Evolutionary conservation across 2,888 invertebrate genomes (phyloP).

Genomic region (Unio pictorum): DNA sequence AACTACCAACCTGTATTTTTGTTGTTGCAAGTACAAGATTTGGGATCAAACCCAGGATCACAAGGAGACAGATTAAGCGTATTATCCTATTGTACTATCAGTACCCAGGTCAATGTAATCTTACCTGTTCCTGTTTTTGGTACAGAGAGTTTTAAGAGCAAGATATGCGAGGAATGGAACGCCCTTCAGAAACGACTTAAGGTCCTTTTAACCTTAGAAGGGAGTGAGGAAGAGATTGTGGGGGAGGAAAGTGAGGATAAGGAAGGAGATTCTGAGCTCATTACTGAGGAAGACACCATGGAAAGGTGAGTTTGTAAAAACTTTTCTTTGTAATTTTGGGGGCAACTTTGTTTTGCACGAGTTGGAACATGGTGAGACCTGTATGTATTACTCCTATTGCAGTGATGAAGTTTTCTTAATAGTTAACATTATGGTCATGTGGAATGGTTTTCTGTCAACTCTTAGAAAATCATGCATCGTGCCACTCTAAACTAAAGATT

Average conservation of each 20-base stretch:
- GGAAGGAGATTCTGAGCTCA: slow-evolving; percentile 45
- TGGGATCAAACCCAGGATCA: no score
- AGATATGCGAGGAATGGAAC: slow-evolving; percentile 47
- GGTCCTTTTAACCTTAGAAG: slow-evolving; percentile 6
- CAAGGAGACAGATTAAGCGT: slow-evolving; percentile 1
- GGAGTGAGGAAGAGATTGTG: slow-evolving; percentile 28
- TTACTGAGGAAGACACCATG: slow-evolving; percentile 50
- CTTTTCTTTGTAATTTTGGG: no score
- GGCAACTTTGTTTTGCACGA: no score
- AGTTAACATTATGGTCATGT: no score
- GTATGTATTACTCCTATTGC: no score
- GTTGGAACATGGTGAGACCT: no score
- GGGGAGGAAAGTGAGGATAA: slow-evolving; percentile 35
- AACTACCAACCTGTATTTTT: no score
- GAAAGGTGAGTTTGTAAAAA: slow-evolving; percentile 34
- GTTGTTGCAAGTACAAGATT: no score
- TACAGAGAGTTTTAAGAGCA: slow-evolving; percentile 20
- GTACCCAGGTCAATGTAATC: not conserved
- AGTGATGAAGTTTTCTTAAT: no score
- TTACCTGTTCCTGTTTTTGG: slow-evolving; percentile 1
- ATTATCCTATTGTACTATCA: slow-evolving; percentile 5
- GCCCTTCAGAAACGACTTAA: slow-evolving; percentile 32
- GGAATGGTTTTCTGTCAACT: no score
- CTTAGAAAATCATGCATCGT: no score
- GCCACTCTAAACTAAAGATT: no score